Conservation (phyloP, 2,797 vertebrate genomes). For the Botia almorhae region DNA sequence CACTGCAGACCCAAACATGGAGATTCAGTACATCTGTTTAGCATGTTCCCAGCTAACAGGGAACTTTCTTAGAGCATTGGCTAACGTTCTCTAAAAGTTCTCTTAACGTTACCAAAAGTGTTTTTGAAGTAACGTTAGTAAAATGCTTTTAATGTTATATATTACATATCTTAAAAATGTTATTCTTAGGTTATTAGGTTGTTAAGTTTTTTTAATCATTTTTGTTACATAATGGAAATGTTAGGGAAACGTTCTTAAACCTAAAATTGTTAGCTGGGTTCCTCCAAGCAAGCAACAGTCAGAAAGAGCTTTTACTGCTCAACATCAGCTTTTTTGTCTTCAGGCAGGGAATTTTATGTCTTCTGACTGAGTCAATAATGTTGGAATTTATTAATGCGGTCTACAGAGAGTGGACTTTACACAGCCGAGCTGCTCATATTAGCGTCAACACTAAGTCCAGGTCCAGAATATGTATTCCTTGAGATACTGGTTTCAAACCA, state of each 20-base stretch:
- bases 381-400: slow-evolving; percentile 34
- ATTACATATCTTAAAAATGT: too few relatives aligned
- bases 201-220: too few relatives aligned
- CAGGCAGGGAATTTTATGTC: slow-evolving; percentile 29
- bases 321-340: slow-evolving; percentile 35
- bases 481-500: not conserved
- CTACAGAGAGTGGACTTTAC: slow-evolving; percentile 14
- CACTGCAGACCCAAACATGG: slow-evolving; percentile 43
- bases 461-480: not conserved
- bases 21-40: slow-evolving; percentile 39
- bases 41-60: not conserved
- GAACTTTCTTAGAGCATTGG: too few relatives aligned
- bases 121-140: too few relatives aligned
- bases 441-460: slow-evolving; percentile 5
- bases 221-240: too few relatives aligned
- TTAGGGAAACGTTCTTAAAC: too few relatives aligned
- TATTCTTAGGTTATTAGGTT: too few relatives aligned
- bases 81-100: too few relatives aligned
- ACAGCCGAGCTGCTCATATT: slow-evolving; percentile 1
- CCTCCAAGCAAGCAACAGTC: slow-evolving; percentile 7
- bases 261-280: not conserved
- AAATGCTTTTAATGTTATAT: too few relatives aligned
- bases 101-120: too few relatives aligned
- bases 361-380: slow-evolving; percentile 30
- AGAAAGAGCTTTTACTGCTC: slow-evolving; percentile 21